Conservation (phyloP, 2,888 invertebrate genomes). For the Dendrolimus pini region DNA sequence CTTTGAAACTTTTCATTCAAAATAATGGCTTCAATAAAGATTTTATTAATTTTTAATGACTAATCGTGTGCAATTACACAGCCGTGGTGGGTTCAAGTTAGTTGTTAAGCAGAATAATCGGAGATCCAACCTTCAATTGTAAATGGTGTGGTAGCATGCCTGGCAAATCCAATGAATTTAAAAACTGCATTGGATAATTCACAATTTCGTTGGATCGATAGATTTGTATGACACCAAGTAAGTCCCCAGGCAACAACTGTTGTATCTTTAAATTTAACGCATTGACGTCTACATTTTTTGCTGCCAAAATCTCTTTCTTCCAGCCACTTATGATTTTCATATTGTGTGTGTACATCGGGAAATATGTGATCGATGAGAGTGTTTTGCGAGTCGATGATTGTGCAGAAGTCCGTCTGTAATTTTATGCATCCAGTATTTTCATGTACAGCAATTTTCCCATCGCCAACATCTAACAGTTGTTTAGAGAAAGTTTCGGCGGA, state of each 20-base stretch:
- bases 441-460: conserved; percentile 13
- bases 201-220: conserved; percentile 14
- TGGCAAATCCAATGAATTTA: conserved; percentile 23
- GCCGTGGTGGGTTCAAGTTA: conserved; percentile 28
- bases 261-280: conserved; percentile 16
- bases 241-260: conserved; percentile 13
- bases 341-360: conserved; percentile 18
- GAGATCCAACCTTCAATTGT: conserved; percentile 22
- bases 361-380: conserved; percentile 21
- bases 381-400: conserved; percentile 22
- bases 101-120: conserved; percentile 22
- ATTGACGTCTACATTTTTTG: conserved; percentile 30
- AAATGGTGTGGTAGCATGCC: conserved; percentile 20
- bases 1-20: no score
- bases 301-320: conserved; percentile 28
- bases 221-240: conserved; percentile 17
- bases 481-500: conserved; percentile 14
- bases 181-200: conserved; percentile 22
- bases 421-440: conserved; percentile 9
- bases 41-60: no score
- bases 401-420: conserved; percentile 11
- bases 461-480: conserved; percentile 14
- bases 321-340: conserved; percentile 17
- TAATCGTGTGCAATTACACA: no score
- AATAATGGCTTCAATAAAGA: no score